Conservation (phyloP, 2,797 vertebrate genomes). For the Naso thynnoides region DNA sequence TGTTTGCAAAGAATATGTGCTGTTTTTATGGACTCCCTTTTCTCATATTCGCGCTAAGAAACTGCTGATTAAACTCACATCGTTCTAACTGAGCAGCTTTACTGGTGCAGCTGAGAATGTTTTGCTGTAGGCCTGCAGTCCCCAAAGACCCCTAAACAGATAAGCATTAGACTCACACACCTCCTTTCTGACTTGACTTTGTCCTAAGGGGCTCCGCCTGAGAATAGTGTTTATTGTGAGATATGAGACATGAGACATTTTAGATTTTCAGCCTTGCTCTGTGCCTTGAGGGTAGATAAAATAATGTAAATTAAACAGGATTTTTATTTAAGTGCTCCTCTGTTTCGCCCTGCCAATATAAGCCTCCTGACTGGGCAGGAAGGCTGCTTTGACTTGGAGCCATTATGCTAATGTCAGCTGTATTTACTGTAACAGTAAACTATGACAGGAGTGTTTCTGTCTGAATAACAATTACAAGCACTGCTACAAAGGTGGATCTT, state of each 20-base stretch:
- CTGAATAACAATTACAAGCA: constrained; percentile 62
- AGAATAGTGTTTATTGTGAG: constrained; percentile 49
- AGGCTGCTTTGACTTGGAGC: constrained; percentile 65
- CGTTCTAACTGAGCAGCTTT: constrained; percentile 18
- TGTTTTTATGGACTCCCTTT: not conserved
- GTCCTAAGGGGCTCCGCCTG: constrained; percentile 27
- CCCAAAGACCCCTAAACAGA: constrained; percentile 48
- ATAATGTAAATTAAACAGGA: constrained; percentile 58
- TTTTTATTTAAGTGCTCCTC: constrained; percentile 70
- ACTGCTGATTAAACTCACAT: not conserved
- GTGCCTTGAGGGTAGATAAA: constrained; percentile 51
- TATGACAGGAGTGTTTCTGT: constrained; percentile 51
- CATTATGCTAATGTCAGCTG: constrained; percentile 62
- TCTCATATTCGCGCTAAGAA: constrained; percentile 24
- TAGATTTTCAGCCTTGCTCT: constrained; percentile 47
- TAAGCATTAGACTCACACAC: constrained; percentile 51
- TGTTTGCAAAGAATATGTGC: not conserved
- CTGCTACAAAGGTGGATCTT: constrained; percentile 47
- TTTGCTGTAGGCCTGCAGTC: constrained; percentile 33
- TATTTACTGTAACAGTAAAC: constrained; percentile 64
- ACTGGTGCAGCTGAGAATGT: constrained; percentile 5
- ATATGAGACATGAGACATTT: constrained; percentile 49
- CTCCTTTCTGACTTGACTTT: constrained; percentile 29
- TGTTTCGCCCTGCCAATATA: constrained; percentile 50
- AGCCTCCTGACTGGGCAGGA: constrained; percentile 49